Evolutionary conservation across 2,888 invertebrate species (phyloP).

Genomic region (Galerucella calmariensis): DNA sequence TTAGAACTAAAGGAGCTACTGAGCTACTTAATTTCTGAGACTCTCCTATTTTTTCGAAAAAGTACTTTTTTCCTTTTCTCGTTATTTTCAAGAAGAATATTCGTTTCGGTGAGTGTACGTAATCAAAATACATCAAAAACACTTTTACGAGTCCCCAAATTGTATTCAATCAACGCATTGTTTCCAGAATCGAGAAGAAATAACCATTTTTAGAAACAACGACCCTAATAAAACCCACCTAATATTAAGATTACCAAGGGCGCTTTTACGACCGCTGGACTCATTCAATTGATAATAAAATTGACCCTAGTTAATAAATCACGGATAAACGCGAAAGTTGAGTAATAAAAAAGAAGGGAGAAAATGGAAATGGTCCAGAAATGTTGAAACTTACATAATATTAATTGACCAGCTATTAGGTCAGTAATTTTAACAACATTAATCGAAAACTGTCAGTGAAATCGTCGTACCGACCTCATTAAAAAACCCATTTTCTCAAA

Average conservation of each 20-base stretch:
- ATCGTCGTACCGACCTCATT: too few species aligned
- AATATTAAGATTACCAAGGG: constrained; percentile 12
- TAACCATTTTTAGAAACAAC: neutral
- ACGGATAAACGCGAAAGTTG: constrained; percentile 25
- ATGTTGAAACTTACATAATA: neutral
- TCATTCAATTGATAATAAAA: constrained; percentile 29
- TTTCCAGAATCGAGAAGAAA: constrained; percentile 3
- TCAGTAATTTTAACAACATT: too few species aligned
- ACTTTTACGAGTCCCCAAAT: neutral
- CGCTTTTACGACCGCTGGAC: constrained; percentile 21
- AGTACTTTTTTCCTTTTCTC: neutral
- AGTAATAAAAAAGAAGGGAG: constrained; percentile 12
- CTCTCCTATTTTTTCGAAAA: neutral
- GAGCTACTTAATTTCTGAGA: too few species aligned
- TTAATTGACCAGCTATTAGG: too few species aligned
- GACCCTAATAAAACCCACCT: constrained; percentile 2
- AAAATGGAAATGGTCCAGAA: constrained; percentile 4
- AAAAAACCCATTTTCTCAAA: neutral
- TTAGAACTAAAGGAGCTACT: too few species aligned
- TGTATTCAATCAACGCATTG: constrained; percentile 6
- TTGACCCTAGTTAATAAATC: constrained; percentile 29
- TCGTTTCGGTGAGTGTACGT: neutral
- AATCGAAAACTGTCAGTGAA: too few species aligned
- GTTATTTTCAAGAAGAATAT: neutral
- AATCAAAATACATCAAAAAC: neutral